Evolutionary conservation across 2,888 invertebrate species (phyloP).

Genomic region (Drosophila neutralis): DNA sequence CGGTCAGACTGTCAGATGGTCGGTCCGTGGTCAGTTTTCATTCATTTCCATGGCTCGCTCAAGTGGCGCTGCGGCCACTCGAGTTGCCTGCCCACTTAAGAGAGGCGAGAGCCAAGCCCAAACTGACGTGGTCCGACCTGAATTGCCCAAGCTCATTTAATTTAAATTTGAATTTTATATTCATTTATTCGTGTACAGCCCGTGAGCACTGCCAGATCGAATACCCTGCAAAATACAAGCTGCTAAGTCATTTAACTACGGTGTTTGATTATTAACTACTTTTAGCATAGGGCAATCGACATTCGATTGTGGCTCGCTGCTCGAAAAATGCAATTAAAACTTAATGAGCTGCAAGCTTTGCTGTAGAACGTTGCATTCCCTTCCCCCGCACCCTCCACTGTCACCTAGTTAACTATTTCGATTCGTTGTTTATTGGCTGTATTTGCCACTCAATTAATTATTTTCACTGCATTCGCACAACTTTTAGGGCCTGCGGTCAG

Average conservation of each 20-base stretch:
- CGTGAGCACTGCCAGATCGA: not conserved
- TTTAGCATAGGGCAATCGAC: not conserved
- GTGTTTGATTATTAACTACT: not conserved
- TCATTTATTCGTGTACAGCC: slow-evolving; percentile 28
- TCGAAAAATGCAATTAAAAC: slow-evolving; percentile 39
- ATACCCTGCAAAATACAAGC: slow-evolving; percentile 15
- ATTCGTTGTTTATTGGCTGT: slow-evolving; percentile 47
- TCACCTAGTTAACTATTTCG: slow-evolving; percentile 26
- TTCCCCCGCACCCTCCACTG: not conserved
- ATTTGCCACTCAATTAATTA: slow-evolving; percentile 60
- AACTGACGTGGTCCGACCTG: slow-evolving; percentile 33
- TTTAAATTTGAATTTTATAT: slow-evolving; percentile 55
- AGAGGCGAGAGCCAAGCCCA: slow-evolving; percentile 38
- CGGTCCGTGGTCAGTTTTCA: slow-evolving; percentile 68
- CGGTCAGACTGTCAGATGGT: slow-evolving; percentile 17
- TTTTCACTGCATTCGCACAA: slow-evolving; percentile 45
- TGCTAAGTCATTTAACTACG: not conserved
- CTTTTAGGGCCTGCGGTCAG: slow-evolving; percentile 60
- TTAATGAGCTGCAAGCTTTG: slow-evolving; percentile 49
- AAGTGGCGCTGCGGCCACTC: slow-evolving; percentile 74
- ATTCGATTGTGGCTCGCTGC: slow-evolving; percentile 4
- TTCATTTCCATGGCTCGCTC: slow-evolving; percentile 62
- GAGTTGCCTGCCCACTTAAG: slow-evolving; percentile 64
- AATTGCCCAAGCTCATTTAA: slow-evolving; percentile 57
- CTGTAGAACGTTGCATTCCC: not conserved